These are phyloP conservation scores for Automeris io DNA, from an alignment of 2,888 invertebrate genomes.

Conservation along the genomic window DNA sequence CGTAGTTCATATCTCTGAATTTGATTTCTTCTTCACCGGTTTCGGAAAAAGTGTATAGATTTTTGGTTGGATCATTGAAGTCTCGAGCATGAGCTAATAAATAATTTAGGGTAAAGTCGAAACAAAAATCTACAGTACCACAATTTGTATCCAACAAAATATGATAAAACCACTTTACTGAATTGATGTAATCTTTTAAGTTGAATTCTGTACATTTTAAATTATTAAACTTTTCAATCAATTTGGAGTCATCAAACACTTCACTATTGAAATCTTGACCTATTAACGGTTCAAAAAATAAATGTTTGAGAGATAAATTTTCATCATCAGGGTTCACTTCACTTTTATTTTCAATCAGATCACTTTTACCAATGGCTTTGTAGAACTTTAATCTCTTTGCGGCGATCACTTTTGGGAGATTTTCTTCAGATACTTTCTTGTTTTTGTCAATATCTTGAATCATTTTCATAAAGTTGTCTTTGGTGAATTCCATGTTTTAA, in stretches of 20 bases:
- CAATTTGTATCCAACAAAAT: neutral
- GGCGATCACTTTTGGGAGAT: neutral
- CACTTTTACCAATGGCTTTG: conserved; percentile 2
- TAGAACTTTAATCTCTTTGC: conserved; percentile 5
- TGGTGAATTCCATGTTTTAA: no score
- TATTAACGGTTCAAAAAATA: neutral
- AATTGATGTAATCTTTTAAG: neutral
- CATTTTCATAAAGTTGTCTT: no score
- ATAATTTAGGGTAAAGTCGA: neutral
- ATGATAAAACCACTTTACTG: neutral
- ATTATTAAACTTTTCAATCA: neutral
- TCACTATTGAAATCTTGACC: neutral
- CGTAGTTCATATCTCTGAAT: neutral
- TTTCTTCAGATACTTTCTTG: neutral
- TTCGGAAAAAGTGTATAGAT: neutral
- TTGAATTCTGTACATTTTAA: conserved; percentile 2
- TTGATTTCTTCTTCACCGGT: neutral
- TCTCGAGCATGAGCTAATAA: neutral
- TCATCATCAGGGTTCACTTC: neutral
- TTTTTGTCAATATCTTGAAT: neutral
- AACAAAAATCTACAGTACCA: neutral
- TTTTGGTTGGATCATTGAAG: neutral
- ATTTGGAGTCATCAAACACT: conserved; percentile 3
- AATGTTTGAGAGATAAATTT: neutral
- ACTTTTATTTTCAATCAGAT: neutral